These are phyloP conservation scores for Stomatorhinus walkeri DNA, from an alignment of 2,797 vertebrate genomes.

Conservation along the genomic window DNA sequence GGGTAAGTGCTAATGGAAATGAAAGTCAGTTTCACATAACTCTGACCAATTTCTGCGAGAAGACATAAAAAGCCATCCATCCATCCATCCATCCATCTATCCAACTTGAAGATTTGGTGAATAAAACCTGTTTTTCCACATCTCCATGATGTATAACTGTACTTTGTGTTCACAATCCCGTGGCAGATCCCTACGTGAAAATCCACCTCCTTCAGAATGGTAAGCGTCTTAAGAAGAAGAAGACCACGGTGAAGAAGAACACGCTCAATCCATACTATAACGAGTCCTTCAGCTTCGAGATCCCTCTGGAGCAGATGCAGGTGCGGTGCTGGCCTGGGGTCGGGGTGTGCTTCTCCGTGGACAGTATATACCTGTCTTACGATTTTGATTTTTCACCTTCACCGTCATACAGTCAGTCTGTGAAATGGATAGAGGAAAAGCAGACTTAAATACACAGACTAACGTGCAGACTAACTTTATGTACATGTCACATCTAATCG, in stretches of 20 bases:
- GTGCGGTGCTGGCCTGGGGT: constrained; percentile 47
- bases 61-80: background rate
- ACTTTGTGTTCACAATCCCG: background rate
- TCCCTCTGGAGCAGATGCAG: constrained; percentile 97
- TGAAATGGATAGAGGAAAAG: background rate
- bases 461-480: background rate
- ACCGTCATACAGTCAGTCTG: background rate
- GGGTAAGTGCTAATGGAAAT: background rate
- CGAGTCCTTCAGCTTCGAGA: constrained; percentile 98
- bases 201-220: constrained; percentile 94
- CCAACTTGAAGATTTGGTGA: background rate
- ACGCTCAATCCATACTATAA: constrained; percentile 96
- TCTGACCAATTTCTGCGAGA: background rate
- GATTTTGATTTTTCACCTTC: background rate
- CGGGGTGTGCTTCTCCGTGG: background rate
- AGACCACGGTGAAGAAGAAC: constrained; percentile 98
- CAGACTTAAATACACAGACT: background rate
- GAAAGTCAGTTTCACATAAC: background rate
- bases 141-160: background rate
- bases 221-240: constrained; percentile 97
- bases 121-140: background rate
- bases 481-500: background rate
- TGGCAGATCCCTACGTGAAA: constrained; percentile 92
- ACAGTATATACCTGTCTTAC: background rate
- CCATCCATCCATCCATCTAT: background rate